Conservation (phyloP, 2,888 invertebrate species). For the Macrophya annulata region DNA sequence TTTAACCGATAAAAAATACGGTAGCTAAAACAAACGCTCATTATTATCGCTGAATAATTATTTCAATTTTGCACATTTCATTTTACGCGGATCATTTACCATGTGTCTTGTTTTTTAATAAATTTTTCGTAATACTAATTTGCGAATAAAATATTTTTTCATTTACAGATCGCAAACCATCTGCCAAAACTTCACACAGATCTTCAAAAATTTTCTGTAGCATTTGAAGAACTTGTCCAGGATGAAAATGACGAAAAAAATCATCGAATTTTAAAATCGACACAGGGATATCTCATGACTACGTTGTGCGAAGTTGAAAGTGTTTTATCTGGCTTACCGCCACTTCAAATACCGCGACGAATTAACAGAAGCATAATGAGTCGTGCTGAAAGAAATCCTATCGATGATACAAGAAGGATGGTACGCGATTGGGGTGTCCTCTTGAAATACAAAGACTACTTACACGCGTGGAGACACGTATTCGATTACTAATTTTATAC, state of each 20-base stretch:
- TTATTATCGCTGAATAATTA: neutral
- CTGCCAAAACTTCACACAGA: conserved; percentile 83
- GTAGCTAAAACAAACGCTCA: neutral
- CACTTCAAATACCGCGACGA: conserved; percentile 68
- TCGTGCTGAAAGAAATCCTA: conserved; percentile 70
- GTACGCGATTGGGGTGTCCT: conserved; percentile 78
- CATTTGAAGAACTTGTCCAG: conserved; percentile 79
- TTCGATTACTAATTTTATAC: conserved; percentile 18
- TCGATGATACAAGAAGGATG: conserved; percentile 74
- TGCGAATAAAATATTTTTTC: neutral
- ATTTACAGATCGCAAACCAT: conserved; percentile 81
- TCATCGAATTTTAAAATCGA: conserved; percentile 75
- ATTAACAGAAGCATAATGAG: conserved; percentile 75
- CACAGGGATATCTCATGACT: conserved; percentile 72
- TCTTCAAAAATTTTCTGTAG: conserved; percentile 80
- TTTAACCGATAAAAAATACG: neutral
- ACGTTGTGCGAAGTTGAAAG: conserved; percentile 84
- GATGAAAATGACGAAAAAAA: conserved; percentile 79
- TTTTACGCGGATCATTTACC: neutral
- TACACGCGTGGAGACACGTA: conserved; percentile 77
- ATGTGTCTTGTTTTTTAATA: neutral
- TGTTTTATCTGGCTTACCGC: conserved; percentile 68
- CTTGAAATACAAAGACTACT: conserved; percentile 76
- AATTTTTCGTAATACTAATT: neutral
- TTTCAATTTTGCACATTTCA: neutral